These are phyloP conservation scores for Podarcis raffonei DNA, from an alignment of 2,113 vertebrate species.

Conservation along the genomic window DNA sequence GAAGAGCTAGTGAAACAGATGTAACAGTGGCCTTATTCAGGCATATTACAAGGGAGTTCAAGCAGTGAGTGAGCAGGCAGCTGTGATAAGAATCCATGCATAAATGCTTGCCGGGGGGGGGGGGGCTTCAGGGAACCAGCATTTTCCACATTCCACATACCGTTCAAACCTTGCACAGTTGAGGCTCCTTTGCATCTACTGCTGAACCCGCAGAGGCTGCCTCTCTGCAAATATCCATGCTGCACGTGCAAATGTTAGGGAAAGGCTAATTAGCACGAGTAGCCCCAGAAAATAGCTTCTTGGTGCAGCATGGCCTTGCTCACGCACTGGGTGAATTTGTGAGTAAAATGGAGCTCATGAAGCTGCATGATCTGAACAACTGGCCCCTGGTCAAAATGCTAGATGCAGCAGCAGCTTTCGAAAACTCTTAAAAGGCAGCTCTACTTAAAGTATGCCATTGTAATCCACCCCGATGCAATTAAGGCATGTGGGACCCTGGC, in stretches of 20 bases:
- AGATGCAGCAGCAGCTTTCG: background rate
- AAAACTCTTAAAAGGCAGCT: background rate
- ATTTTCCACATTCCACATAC: too few relatives aligned
- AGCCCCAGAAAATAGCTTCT: too few relatives aligned
- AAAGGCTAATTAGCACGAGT: too few relatives aligned
- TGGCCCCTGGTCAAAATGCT: background rate
- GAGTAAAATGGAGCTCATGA: background rate
- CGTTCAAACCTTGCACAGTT: too few relatives aligned
- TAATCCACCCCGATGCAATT: background rate
- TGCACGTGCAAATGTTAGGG: too few relatives aligned
- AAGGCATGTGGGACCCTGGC: background rate
- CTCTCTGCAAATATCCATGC: background rate
- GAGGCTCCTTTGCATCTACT: too few relatives aligned
- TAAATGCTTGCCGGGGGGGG: background rate
- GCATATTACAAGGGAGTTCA: background rate
- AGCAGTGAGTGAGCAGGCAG: background rate
- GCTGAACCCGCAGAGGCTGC: background rate
- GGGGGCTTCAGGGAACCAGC: background rate
- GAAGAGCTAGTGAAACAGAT: background rate
- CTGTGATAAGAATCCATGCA: background rate
- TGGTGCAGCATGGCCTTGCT: background rate
- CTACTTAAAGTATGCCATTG: background rate
- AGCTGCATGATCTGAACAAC: background rate
- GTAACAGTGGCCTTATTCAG: background rate
- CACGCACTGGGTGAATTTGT: background rate